Conservation (phyloP, 2,113 vertebrate species). For the Astur gentilis region DNA sequence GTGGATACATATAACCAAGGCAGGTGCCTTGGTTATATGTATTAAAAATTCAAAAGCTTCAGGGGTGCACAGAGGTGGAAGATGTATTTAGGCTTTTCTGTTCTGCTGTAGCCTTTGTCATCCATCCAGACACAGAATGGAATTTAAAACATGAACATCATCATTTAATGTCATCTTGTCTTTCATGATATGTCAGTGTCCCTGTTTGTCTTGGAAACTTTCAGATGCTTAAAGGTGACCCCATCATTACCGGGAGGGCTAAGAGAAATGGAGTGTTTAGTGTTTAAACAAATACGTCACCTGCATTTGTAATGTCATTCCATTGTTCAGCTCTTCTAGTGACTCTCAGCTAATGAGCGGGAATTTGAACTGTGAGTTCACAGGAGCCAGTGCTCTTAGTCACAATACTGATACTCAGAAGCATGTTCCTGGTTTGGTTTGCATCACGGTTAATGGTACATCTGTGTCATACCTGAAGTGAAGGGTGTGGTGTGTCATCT, state of each 20-base stretch:
- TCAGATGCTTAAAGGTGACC: background rate
- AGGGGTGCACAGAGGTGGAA: background rate
- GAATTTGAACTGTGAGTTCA: background rate
- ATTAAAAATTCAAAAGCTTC: background rate
- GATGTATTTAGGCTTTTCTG: background rate
- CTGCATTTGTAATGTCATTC: background rate
- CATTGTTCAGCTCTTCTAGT: background rate
- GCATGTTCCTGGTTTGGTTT: background rate
- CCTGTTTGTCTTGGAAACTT: background rate
- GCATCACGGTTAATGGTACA: background rate
- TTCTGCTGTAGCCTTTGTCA: background rate
- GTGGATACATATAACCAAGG: background rate
- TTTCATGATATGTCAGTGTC: background rate
- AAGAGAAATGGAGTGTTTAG: background rate
- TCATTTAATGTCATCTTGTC: background rate
- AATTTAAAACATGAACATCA: background rate
- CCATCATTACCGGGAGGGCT: background rate
- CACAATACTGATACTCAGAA: background rate
- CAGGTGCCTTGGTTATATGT: background rate
- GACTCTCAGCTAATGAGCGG: background rate
- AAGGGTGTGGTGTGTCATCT: background rate
- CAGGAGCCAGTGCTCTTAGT: background rate
- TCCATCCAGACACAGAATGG: background rate
- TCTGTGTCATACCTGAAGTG: background rate
- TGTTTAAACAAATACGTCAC: background rate